A percentile compares a stretch with the other conserved stretches of the same genome.
Conservation (phyloP, 2,113 vertebrate species). For the Mastomys coucha region DNA sequence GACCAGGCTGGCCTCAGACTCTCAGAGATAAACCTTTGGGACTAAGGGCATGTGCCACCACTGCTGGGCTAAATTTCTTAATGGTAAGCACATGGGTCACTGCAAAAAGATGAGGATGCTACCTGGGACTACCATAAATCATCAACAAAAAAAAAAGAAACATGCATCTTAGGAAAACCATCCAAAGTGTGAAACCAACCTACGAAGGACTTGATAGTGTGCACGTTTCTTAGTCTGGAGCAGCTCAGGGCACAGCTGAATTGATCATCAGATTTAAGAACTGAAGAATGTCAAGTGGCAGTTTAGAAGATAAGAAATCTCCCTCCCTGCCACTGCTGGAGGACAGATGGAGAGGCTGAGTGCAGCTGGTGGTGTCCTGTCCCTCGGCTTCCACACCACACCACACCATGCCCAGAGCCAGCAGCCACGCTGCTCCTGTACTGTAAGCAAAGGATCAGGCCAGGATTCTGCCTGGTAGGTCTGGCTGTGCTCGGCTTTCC, state of each 20-base stretch:
- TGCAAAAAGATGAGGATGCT: constrained; percentile 65
- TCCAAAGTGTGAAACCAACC: background rate
- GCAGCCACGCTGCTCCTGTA: background rate
- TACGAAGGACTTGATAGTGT: background rate
- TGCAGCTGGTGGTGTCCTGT: background rate
- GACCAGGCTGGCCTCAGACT: background rate
- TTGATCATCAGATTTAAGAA: background rate
- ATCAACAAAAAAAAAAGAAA: constrained; percentile 43
- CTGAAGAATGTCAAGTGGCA: background rate
- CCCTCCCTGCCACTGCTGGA: background rate
- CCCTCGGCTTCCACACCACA: background rate
- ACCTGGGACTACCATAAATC: constrained; percentile 24
- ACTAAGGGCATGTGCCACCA: background rate
- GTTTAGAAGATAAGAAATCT: background rate
- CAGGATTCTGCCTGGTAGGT: background rate
- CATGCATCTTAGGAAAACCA: constrained; percentile 25
- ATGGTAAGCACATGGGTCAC: constrained; percentile 74
- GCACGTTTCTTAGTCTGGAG: background rate
- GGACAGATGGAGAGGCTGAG: background rate
- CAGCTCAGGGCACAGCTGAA: background rate
- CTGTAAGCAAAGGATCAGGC: background rate
- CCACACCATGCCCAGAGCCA: background rate
- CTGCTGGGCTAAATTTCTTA: constrained; percentile 62
- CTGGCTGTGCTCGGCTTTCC: background rate
- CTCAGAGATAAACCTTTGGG: background rate